Base-by-base conservation (phyloP, 2,888 invertebrate species). In the Epiblema foenella region DNA sequence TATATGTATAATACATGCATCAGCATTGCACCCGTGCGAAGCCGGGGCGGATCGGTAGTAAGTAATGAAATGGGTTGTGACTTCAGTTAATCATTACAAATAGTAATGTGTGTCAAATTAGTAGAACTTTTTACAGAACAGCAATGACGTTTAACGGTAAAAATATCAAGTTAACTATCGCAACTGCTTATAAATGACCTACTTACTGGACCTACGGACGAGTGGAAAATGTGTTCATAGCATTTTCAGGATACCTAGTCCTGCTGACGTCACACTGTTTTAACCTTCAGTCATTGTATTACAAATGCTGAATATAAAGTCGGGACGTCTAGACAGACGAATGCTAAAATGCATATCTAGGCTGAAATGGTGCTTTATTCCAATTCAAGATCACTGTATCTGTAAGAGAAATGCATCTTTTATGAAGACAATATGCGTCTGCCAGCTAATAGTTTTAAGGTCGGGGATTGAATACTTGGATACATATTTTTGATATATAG, bases 231-330 rank as follows among this genome's bases (percentile, higher is more conserved):
- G 33, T 33, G 33, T 12, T 12, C 0, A 39, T 42, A 15, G 15
- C 15, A 42, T 3, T 18, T 17, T 29, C 18, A 69, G 18, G 57
- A 63, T 17, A 3, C 10, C 57, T 42, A 56, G 46, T 20, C 58
- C 46, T 49, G 60, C 7, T 51, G 60, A 60, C 39, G 51, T 62
- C 71, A 62, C 29, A 15, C 66, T 67, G 71, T 18, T 52, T 69
- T 74, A 73, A 62, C 57, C 68, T 62, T 51, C 66, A 69, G 74
- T 74, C 69, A 69, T 69, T 74, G 74, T 72, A 74, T 74, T 64
- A 64, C 74, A 74, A 74, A 58, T 42, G 11, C 60, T 60, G 72
- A 72, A 74, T 72, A 69, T 69, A 69, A 72, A 72, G 62, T 33
- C 52, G 39, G 29, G 39, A n/a, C 51, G 74, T 72, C 74, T 68